Evolutionary conservation across 2,797 vertebrate species (phyloP).

Genomic region (Pagetopsis macropterus): DNA sequence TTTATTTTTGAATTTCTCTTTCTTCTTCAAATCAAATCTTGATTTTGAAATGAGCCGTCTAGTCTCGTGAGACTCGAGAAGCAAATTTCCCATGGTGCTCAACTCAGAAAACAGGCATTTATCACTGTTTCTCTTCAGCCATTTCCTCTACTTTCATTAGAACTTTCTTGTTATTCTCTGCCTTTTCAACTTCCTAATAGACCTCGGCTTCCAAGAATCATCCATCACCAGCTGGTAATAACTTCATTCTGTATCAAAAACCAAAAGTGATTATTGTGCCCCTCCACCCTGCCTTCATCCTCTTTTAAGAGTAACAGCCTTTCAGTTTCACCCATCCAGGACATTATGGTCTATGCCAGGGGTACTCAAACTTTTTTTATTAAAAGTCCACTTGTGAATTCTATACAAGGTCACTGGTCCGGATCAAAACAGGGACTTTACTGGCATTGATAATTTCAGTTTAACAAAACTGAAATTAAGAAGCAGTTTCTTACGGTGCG

Average conservation of each 20-base stretch:
- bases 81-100: conserved; percentile 40
- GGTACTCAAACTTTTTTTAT: too few relatives aligned
- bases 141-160: conserved; percentile 11
- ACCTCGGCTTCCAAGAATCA: conserved; percentile 33
- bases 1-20: background rate
- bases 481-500: too few relatives aligned
- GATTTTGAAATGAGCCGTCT: conserved; percentile 37
- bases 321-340: conserved; percentile 40
- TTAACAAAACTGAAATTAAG: too few relatives aligned
- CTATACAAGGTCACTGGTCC: too few relatives aligned
- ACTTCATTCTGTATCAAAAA: conserved; percentile 41
- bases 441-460: too few relatives aligned
- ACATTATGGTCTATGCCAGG: conserved; percentile 34
- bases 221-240: conserved; percentile 46
- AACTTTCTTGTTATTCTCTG: conserved; percentile 15
- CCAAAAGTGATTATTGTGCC: conserved; percentile 26
- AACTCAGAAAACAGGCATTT: conserved; percentile 12
- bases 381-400: too few relatives aligned
- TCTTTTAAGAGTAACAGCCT: conserved; percentile 18
- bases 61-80: conserved; percentile 23
- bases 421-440: too few relatives aligned
- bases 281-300: background rate
- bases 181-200: conserved; percentile 20
- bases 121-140: conserved; percentile 2
- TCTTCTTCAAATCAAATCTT: conserved; percentile 12